Percentiles rank a stretch among this genome's conserved stretches.
phyloP scores from a whole-genome alignment of 2,888 invertebrate species.

The Falcaria lacertinaria region DNA sequence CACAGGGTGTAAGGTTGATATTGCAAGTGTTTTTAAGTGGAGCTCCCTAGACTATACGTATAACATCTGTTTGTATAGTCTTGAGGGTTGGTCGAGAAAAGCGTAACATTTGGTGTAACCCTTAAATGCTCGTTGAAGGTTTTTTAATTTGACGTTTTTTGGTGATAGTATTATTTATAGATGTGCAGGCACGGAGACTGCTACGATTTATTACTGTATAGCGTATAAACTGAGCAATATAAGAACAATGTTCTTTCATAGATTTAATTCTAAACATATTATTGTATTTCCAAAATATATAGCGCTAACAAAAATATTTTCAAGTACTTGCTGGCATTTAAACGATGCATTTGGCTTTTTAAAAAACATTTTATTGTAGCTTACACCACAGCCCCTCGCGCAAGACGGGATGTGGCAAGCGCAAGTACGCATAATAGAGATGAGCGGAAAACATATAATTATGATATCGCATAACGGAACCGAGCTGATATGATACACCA shows the following conservation, averaged over 20 bases:
- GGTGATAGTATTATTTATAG: slow-evolving; percentile 20
- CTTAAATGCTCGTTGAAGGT: slow-evolving; percentile 52
- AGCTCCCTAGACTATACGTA: slow-evolving; percentile 17
- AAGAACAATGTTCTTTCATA: too few species aligned
- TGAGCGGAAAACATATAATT: slow-evolving; percentile 73
- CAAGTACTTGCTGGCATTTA: too few species aligned
- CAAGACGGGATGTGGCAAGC: slow-evolving; percentile 64
- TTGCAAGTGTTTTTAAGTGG: neutral
- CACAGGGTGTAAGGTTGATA: neutral
- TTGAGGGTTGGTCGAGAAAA: slow-evolving; percentile 39
- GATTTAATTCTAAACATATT: too few species aligned
- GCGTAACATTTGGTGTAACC: slow-evolving; percentile 61
- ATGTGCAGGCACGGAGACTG: neutral
- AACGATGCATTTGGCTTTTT: slow-evolving; percentile 7
- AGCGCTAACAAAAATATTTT: too few species aligned
- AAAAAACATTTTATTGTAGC: slow-evolving; percentile 9
- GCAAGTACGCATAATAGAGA: slow-evolving; percentile 59
- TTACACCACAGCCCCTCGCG: slow-evolving; percentile 34
- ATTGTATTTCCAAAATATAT: too few species aligned
- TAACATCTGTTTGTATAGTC: slow-evolving; percentile 58
- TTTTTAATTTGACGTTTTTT: slow-evolving; percentile 45
- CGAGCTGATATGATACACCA: slow-evolving; percentile 31
- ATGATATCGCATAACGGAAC: slow-evolving; percentile 60
- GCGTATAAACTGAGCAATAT: too few species aligned
- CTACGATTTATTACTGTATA: neutral